Base-by-base conservation (phyloP, 2,888 invertebrate genomes). In the Ashinkailepas kermadecensis region DNA sequence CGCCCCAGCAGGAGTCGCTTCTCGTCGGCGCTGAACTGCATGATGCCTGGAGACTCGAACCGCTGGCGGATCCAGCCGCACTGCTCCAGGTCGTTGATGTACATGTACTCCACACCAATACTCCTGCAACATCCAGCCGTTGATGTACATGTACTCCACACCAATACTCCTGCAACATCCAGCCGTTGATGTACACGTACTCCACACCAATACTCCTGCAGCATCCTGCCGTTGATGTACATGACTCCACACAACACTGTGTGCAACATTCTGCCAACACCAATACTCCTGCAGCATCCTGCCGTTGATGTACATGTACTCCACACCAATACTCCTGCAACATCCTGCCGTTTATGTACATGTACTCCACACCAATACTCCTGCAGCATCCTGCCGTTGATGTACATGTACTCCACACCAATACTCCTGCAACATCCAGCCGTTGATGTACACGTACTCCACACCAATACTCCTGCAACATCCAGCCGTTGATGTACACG, bases 401-500 rank as follows among this genome's bases (percentile, higher is more conserved):
- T 59, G 59, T 59, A 59, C 11, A 15, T 59, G 12, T 13, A 11
- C 59, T 11, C 15, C 15, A 15, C 12, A 59, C 11, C 13, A 11
- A 59, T 11, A 15, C 11, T 59, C 59, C 12, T 15, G 59, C 59
- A 59, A 59, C 11, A 1, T 13, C 15, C 59, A 1, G 59, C 11
- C 12, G 15, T 13, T 15, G 59, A 59, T 15, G 59, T 15, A 59
- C 12, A 59, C 11, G 15, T 13, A 59, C 15, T 13, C 15, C 12
- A 59, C 15, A 15, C 11, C 12, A 59, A 59, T 13, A 59, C 11
- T 15, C 11, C 59, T 11, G 59, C 15, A 15, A 98, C 86, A 99
- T 99, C 88, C 96, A 89, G 62, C 97, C 97, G 89, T 99, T 99
- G 87, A 99, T 97, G 88, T 99, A 99, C 99, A 99, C 99, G 88